A percentile compares a stretch with the other conserved stretches of the same genome.
phyloP scores from a whole-genome alignment of 1,140 invertebrate species.

The Panulirus ornatus region DNA sequence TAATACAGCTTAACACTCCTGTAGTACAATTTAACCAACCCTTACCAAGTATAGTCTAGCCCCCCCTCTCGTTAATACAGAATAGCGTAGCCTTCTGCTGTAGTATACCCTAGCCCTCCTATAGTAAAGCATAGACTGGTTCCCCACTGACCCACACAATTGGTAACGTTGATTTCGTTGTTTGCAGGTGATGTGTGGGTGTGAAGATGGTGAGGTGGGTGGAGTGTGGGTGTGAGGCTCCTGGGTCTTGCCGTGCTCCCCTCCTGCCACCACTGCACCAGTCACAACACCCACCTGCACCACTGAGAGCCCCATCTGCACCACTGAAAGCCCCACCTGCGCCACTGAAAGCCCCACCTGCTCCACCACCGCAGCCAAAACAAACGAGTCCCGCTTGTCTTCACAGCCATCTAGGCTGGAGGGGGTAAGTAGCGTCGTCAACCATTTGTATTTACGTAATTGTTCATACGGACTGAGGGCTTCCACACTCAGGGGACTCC shows the following conservation, averaged over 20 bases:
- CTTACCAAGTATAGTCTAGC: too few species aligned
- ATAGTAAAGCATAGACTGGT: too few species aligned
- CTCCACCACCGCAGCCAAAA: not conserved
- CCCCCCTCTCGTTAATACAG: too few species aligned
- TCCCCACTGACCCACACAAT: too few species aligned
- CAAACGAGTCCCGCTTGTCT: not conserved
- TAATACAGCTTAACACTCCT: too few species aligned
- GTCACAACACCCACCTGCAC: not conserved
- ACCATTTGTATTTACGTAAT: too few species aligned
- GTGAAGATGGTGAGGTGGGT: conserved; percentile 29
- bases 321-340: not conserved
- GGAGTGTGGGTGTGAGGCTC: conserved; percentile 26
- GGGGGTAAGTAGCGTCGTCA: not conserved
- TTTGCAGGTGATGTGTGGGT: conserved; percentile 31
- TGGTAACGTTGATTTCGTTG: too few species aligned
- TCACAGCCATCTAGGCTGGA: not conserved
- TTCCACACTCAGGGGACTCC: too few species aligned
- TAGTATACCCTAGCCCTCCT: too few species aligned
- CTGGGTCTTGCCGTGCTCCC: not conserved
- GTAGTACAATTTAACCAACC: too few species aligned
- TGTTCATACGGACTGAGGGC: too few species aligned
- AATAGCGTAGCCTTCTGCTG: too few species aligned
- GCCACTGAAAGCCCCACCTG: not conserved
- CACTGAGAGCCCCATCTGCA: not conserved
- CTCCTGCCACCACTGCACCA: not conserved